Evolutionary conservation across 1,140 invertebrate species (phyloP).

Genomic region (Drosophila orosa): DNA sequence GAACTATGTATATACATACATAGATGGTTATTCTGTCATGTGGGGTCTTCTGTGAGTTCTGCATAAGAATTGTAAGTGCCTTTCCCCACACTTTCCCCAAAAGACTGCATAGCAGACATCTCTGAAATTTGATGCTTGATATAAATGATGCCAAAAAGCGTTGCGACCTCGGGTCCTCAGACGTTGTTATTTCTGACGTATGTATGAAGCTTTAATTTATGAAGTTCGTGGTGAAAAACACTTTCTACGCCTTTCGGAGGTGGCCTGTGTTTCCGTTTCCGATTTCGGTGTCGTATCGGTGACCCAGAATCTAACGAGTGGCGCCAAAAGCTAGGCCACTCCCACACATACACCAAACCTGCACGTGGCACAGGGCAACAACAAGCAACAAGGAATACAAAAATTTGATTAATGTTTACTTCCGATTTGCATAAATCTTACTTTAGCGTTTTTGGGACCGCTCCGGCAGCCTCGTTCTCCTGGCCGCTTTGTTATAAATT

Average conservation of each 20-base stretch:
- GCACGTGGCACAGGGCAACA: conserved; percentile 33
- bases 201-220: conserved; percentile 79
- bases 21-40: neutral
- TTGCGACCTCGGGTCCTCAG: neutral
- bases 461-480: conserved; percentile 4
- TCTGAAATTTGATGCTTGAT: conserved; percentile 61
- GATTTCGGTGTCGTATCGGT: conserved; percentile 49
- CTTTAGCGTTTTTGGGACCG: conserved; percentile 70
- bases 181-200: conserved; percentile 63
- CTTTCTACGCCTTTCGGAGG: conserved; percentile 24
- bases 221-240: conserved; percentile 57
- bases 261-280: conserved; percentile 47
- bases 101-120: conserved; percentile 1
- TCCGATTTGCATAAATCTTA: conserved; percentile 84
- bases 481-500: conserved; percentile 70
- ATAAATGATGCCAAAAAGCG: conserved; percentile 59
- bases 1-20: too few relatives aligned
- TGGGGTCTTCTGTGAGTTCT: too few relatives aligned
- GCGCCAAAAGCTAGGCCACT: conserved; percentile 64
- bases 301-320: conserved; percentile 63
- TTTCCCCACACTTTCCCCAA: neutral
- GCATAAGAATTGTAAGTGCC: neutral
- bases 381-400: conserved; percentile 51
- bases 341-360: conserved; percentile 28
- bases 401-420: conserved; percentile 84